Evolutionary conservation across 1,140 invertebrate species (phyloP).

Genomic region (Macrosteles quadrilineatus): DNA sequence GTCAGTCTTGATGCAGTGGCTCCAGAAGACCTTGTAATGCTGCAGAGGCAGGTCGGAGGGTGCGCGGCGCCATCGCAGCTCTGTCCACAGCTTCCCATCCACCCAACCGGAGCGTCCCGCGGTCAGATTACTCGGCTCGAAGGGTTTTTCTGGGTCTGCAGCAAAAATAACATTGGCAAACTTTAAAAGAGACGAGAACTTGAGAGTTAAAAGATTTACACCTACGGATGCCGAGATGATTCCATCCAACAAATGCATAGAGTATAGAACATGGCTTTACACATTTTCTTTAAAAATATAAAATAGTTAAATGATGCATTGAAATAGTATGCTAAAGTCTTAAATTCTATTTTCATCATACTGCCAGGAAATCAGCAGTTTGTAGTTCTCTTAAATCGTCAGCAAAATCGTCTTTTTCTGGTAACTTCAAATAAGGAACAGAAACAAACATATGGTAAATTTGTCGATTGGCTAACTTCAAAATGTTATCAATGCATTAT

Average conservation of each 20-base stretch:
- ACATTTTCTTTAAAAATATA: too few relatives aligned
- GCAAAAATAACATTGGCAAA: too few relatives aligned
- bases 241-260: neutral
- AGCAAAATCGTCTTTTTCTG: too few relatives aligned
- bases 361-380: too few relatives aligned
- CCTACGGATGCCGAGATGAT: conserved; percentile 25
- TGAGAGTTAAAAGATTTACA: neutral
- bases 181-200: conserved; percentile 28
- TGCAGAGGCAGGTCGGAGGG: conserved; percentile 64
- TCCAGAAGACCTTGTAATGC: conserved; percentile 49
- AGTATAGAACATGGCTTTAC: neutral
- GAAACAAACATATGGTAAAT: too few relatives aligned
- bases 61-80: conserved; percentile 63
- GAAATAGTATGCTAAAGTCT: too few relatives aligned
- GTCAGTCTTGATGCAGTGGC: neutral
- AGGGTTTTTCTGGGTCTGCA: conserved; percentile 63
- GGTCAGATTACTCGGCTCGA: conserved; percentile 62
- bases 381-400: too few relatives aligned
- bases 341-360: too few relatives aligned
- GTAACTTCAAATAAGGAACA: too few relatives aligned
- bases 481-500: too few relatives aligned
- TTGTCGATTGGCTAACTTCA: too few relatives aligned
- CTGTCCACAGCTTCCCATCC: conserved; percentile 57
- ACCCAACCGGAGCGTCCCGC: conserved; percentile 54
- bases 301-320: too few relatives aligned